phyloP scores from a whole-genome alignment of 2,797 vertebrate genomes.

The Pitangus sulphuratus region DNA sequence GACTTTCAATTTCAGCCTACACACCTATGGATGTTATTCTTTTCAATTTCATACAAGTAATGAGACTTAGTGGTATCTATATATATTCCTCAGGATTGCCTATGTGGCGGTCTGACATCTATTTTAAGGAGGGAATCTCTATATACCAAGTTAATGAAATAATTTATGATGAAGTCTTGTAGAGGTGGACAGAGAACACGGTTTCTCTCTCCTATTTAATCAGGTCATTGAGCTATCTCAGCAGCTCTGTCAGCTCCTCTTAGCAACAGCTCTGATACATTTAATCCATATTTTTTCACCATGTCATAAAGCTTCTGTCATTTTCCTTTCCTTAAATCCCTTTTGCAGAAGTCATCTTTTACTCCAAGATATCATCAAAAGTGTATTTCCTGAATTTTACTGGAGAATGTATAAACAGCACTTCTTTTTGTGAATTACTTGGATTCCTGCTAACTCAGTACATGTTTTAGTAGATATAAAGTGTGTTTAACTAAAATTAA shows the following conservation, averaged over 20 bases:
- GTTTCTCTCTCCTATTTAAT: background rate
- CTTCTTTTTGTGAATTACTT: background rate
- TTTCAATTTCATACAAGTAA: background rate
- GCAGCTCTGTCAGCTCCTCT: constrained; percentile 23
- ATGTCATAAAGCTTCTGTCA: background rate
- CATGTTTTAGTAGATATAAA: background rate
- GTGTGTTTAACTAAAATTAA: background rate
- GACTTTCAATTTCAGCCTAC: background rate
- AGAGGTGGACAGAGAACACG: background rate
- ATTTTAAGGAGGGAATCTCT: background rate
- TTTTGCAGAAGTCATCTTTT: background rate
- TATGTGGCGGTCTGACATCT: background rate
- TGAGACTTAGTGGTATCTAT: background rate
- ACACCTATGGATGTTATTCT: background rate
- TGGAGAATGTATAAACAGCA: background rate
- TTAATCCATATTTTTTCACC: constrained; percentile 25
- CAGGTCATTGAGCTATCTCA: constrained; percentile 28
- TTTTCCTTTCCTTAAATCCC: background rate
- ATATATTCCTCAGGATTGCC: background rate
- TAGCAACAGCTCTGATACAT: constrained; percentile 12
- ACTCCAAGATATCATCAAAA: background rate
- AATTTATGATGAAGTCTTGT: background rate
- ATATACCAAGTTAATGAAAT: background rate
- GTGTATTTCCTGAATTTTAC: background rate
- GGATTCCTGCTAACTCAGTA: background rate